Conservation (phyloP, 2,888 invertebrate species). For the Caenorhabditis wallacei region DNA sequence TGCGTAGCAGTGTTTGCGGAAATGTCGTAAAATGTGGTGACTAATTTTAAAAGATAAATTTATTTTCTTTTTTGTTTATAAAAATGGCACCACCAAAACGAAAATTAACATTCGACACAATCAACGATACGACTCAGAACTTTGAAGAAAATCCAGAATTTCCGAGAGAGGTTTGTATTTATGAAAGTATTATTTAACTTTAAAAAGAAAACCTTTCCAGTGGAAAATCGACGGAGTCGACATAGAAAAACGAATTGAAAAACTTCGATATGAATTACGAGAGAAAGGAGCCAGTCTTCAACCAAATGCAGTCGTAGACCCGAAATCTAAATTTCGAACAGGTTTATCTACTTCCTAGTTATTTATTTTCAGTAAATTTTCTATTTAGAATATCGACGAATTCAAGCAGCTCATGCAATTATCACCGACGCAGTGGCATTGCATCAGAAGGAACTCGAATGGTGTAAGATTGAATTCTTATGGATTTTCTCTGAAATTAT, state of each 20-base stretch:
- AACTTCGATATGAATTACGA: conserved; percentile 24
- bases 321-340: conserved; percentile 49
- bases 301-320: conserved; percentile 25
- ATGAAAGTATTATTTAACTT: neutral
- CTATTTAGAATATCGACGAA: conserved; percentile 49
- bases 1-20: too few relatives aligned
- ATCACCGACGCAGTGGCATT: conserved; percentile 30
- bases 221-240: conserved; percentile 34
- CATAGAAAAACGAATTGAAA: conserved; percentile 18
- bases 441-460: conserved; percentile 22
- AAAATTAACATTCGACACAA: conserved; percentile 11
- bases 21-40: too few relatives aligned
- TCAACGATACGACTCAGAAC: neutral
- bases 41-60: too few relatives aligned
- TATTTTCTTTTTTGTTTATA: too few relatives aligned
- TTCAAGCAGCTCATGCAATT: conserved; percentile 36
- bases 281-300: neutral
- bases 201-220: conserved; percentile 20
- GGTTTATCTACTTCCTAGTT: too few relatives aligned
- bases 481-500: neutral
- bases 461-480: conserved; percentile 14
- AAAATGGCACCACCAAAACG: conserved; percentile 8
- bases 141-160: conserved; percentile 28
- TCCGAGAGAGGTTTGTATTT: conserved; percentile 16
- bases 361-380: neutral